Conservation (phyloP, 1,140 invertebrate species). For the Drosophila gunungcola region DNA sequence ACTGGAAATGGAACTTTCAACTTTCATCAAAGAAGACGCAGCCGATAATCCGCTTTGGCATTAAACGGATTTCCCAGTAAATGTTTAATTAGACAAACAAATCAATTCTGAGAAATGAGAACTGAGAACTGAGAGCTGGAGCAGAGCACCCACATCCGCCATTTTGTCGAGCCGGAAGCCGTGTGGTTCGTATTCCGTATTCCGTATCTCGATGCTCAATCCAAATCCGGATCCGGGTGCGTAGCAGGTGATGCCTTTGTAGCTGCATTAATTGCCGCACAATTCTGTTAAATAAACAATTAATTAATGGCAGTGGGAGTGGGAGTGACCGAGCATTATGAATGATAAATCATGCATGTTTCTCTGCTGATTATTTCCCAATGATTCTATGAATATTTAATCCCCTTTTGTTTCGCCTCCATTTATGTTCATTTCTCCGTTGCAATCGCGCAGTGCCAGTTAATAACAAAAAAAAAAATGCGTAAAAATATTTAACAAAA, state of each 20-base stretch:
- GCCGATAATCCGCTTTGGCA: not conserved
- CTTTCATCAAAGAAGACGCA: not conserved
- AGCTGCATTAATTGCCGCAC: slow-evolving; percentile 34
- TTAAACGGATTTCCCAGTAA: slow-evolving; percentile 3
- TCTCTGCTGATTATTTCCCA: slow-evolving; percentile 17
- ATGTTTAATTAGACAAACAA: slow-evolving; percentile 39
- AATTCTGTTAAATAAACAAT: slow-evolving; percentile 51
- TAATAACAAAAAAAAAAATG: not conserved
- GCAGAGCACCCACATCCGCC: not conserved
- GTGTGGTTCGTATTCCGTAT: not conserved
- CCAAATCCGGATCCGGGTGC: not conserved
- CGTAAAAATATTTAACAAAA: slow-evolving; percentile 20
- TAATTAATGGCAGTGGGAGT: slow-evolving; percentile 28
- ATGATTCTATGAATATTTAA: slow-evolving; percentile 51
- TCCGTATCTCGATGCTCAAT: not conserved
- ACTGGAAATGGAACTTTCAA: slow-evolving; percentile 2
- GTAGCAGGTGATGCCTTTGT: slow-evolving; percentile 17
- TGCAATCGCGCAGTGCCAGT: no score
- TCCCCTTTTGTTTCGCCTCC: slow-evolving; percentile 16
- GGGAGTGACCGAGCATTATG: slow-evolving; percentile 27
- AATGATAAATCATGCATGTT: slow-evolving; percentile 44
- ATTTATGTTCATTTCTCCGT: slow-evolving; percentile 17
- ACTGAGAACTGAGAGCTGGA: no score
- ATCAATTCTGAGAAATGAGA: not conserved
- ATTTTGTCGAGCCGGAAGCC: slow-evolving; percentile 10